Evolutionary conservation across 2,113 vertebrate genomes (phyloP).

Genomic region (Spilogale gracilis): DNA sequence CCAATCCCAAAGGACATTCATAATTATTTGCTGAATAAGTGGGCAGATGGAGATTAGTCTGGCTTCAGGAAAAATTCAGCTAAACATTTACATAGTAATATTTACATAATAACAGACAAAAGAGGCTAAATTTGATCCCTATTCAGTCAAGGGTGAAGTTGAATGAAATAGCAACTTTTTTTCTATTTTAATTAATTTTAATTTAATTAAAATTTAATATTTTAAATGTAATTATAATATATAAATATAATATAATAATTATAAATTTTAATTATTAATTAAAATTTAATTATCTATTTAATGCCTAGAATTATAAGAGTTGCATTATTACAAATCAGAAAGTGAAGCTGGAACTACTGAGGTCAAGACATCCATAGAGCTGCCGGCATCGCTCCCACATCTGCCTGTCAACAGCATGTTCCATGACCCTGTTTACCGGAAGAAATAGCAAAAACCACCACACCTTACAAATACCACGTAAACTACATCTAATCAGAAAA

Average conservation of each 20-base stretch:
- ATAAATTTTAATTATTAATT: too few species aligned
- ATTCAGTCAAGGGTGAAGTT: background rate
- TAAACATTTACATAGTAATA: background rate
- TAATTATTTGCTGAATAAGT: background rate
- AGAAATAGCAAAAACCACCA: background rate
- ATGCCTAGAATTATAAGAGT: background rate
- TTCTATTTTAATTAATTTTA: background rate
- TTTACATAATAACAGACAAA: background rate
- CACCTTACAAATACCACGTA: background rate
- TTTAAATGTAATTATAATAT: too few species aligned
- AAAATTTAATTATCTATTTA: background rate
- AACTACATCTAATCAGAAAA: background rate
- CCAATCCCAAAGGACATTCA: background rate
- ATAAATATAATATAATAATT: too few species aligned
- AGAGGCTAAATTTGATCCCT: background rate
- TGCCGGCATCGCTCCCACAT: background rate
- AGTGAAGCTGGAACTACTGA: background rate
- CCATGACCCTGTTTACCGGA: background rate
- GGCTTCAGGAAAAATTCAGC: background rate
- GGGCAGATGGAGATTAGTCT: background rate
- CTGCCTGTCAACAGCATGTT: background rate
- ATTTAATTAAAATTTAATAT: too few species aligned
- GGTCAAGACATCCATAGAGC: background rate
- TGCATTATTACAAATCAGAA: slow-evolving; percentile 6
- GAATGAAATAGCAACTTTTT: background rate